phyloP scores from a whole-genome alignment of 37 sponge, comb jelly and placozoan species.

The Bolinopsis microptera region DNA sequence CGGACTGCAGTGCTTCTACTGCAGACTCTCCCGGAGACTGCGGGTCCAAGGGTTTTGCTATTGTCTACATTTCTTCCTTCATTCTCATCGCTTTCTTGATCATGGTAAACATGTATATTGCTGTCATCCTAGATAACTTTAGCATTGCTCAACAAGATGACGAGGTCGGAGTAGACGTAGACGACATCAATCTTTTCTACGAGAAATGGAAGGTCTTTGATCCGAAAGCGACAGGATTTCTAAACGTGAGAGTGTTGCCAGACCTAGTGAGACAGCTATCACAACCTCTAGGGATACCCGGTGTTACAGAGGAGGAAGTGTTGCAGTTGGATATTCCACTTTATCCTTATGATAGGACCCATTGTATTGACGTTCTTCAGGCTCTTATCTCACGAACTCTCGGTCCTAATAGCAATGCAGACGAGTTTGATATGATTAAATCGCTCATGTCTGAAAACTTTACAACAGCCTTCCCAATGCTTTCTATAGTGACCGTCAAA shows the following conservation, averaged over 20 bases:
- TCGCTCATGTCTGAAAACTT: slow-evolving; percentile 26
- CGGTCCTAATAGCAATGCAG: slow-evolving; percentile 34
- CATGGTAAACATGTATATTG: slow-evolving; percentile 67
- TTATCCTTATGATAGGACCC: neutral
- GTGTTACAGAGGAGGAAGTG: slow-evolving; percentile 30
- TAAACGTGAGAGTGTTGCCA: neutral
- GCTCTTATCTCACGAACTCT: slow-evolving; percentile 45
- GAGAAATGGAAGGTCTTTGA: slow-evolving; percentile 63
- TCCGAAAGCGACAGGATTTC: slow-evolving; percentile 65
- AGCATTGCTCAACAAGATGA: slow-evolving; percentile 16
- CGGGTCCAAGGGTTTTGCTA: slow-evolving; percentile 10
- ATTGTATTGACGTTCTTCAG: slow-evolving; percentile 40
- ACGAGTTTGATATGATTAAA: slow-evolving; percentile 54
- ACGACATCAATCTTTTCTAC: slow-evolving; percentile 66
- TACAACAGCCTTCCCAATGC: neutral
- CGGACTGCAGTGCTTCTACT: slow-evolving; percentile 26
- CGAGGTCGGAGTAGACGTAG: slow-evolving; percentile 27
- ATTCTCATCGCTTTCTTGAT: slow-evolving; percentile 57
- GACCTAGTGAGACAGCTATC: neutral
- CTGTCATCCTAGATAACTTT: slow-evolving; percentile 66
- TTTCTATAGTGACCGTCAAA: neutral
- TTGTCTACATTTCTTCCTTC: slow-evolving; percentile 60
- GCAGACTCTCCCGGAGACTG: slow-evolving; percentile 25
- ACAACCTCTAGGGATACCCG: neutral
- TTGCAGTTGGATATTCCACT: slow-evolving; percentile 9